These are phyloP conservation scores for Archivesica marissinica DNA, from an alignment of 1,140 invertebrate species.

Conservation along the genomic window DNA sequence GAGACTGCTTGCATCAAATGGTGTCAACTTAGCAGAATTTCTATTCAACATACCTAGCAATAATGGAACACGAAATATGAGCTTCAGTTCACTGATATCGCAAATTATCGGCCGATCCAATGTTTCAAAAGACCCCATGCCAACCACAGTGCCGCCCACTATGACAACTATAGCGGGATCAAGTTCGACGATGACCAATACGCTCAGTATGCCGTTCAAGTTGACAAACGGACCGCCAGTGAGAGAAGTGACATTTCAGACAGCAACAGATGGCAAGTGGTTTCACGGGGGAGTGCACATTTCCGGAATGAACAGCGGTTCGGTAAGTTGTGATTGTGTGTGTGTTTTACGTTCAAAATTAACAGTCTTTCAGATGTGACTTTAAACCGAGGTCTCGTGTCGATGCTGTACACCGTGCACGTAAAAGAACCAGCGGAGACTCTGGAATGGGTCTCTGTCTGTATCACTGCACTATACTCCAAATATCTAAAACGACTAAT, in stretches of 20 bases:
- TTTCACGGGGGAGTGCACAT: neutral
- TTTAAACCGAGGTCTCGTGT: too few relatives aligned
- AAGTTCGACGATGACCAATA: neutral
- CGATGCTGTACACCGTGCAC: too few relatives aligned
- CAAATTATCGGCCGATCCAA: conserved; percentile 9
- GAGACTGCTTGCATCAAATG: neutral
- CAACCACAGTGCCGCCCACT: neutral
- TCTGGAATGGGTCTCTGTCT: too few relatives aligned
- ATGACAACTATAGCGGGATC: neutral
- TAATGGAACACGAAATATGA: neutral
- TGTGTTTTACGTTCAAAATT: too few relatives aligned
- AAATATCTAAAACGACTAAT: too few relatives aligned
- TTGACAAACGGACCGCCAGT: neutral
- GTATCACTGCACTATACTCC: too few relatives aligned
- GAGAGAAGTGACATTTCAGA: neutral
- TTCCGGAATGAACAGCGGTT: conserved; percentile 12
- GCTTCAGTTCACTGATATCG: neutral
- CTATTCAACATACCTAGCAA: neutral
- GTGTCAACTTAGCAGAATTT: neutral
- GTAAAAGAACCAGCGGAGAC: too few relatives aligned
- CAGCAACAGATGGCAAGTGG: neutral
- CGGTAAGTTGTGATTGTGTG: too few relatives aligned
- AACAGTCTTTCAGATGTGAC: too few relatives aligned
- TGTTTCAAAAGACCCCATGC: neutral
- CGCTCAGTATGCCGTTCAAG: neutral